Conservation (phyloP, 2,113 vertebrate species). For the Aphyosemion australe region DNA sequence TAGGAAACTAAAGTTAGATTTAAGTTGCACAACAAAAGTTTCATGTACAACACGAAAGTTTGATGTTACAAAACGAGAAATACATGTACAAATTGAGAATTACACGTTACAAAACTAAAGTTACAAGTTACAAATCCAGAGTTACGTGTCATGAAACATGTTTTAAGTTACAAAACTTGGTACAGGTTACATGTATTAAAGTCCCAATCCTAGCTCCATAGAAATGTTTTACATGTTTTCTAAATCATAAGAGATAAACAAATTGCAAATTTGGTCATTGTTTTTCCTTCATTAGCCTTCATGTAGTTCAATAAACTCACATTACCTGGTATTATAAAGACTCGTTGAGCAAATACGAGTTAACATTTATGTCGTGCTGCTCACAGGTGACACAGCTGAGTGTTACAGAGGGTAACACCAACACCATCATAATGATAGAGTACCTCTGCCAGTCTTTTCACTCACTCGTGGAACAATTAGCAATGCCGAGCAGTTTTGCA, state of each 20-base stretch:
- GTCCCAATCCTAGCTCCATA: too few relatives aligned
- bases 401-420: constrained; percentile 27
- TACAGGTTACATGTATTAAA: too few relatives aligned
- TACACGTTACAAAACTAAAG: too few relatives aligned
- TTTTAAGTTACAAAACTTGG: too few relatives aligned
- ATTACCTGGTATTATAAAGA: constrained; percentile 6
- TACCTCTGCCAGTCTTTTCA: constrained; percentile 72
- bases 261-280: not conserved
- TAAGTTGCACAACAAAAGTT: too few relatives aligned
- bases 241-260: not conserved
- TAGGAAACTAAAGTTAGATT: too few relatives aligned
- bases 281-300: constrained; percentile 5
- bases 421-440: constrained; percentile 69
- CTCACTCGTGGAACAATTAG: constrained; percentile 80
- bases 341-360: constrained; percentile 35
- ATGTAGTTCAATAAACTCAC: constrained; percentile 4
- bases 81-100: too few relatives aligned
- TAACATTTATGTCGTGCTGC: constrained; percentile 11
- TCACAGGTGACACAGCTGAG: constrained; percentile 62
- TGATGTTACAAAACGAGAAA: too few relatives aligned
- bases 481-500: constrained; percentile 82
- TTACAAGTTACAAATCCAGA: too few relatives aligned
- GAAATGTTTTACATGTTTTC: constrained; percentile 28
- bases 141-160: too few relatives aligned
- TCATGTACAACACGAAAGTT: too few relatives aligned